Percentiles rank a stretch among this genome's conserved stretches.
Conservation (phyloP, 30 jellyfish, hydroid and myxozoan genomes). For the Cassiopea andromeda region DNA sequence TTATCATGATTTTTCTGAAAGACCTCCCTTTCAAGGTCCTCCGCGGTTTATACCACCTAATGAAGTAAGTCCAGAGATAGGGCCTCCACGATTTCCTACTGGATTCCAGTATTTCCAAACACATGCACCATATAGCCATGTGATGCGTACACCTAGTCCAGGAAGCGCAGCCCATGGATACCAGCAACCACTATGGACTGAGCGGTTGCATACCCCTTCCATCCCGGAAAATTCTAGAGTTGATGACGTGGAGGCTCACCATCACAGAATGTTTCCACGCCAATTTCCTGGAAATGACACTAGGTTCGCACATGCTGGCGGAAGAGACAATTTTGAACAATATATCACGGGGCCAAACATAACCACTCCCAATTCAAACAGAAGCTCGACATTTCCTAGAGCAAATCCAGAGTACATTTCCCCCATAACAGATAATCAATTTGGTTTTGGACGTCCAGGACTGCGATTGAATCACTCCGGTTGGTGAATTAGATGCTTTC, state of each 20-base stretch:
- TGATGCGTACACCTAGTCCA: conserved; percentile 18
- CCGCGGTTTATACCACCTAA: neutral
- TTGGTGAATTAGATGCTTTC: no score
- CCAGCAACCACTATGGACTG: conserved; percentile 13
- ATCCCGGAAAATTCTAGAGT: conserved; percentile 35
- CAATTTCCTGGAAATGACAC: conserved; percentile 5
- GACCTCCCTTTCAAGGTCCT: neutral
- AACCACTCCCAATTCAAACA: no score
- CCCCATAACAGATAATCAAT: no score
- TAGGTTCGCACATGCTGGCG: neutral
- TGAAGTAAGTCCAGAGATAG: neutral
- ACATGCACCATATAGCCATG: neutral
- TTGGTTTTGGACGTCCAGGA: no score
- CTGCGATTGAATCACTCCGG: no score
- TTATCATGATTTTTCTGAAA: neutral
- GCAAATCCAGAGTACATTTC: no score
- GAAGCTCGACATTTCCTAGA: no score
- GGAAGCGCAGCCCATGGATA: neutral
- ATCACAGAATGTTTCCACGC: neutral
- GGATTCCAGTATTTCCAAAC: neutral
- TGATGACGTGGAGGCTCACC: neutral
- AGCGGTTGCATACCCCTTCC: conserved; percentile 8
- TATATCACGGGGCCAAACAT: no score
- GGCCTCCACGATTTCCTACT: neutral
- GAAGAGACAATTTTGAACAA: no score